phyloP scores from a whole-genome alignment of 1,140 invertebrate species.

The Monochamus saltuarius region DNA sequence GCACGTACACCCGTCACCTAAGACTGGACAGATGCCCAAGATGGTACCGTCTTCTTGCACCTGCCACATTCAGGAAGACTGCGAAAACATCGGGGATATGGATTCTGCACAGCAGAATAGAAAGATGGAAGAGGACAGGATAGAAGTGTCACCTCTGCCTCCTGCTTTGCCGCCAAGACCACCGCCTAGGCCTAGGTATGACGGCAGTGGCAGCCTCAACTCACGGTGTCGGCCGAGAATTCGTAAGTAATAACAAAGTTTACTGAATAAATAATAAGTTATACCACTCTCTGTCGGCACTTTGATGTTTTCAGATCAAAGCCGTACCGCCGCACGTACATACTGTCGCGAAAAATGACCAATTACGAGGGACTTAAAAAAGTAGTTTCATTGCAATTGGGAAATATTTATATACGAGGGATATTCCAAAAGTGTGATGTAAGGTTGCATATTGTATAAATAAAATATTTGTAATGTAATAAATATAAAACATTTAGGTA shows the following conservation, averaged over 20 bases:
- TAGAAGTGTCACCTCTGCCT: conserved; percentile 49
- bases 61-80: conserved; percentile 40
- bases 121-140: conserved; percentile 48
- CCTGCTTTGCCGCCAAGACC: conserved; percentile 50
- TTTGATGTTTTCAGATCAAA: no score
- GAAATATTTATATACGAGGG: no score
- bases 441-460: no score
- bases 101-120: conserved; percentile 28
- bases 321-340: no score
- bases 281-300: no score
- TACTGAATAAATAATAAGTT: no score
- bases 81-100: conserved; percentile 26
- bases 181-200: conserved; percentile 48
- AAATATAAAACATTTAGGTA: no score
- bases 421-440: no score
- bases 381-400: no score
- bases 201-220: conserved; percentile 39
- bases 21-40: conserved; percentile 30
- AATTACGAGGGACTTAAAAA: no score
- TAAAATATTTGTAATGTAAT: no score
- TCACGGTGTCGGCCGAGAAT: conserved; percentile 33
- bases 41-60: conserved; percentile 25
- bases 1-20: conserved; percentile 42
- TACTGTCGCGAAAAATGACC: no score
- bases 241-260: conserved; percentile 20